Evolutionary conservation across 2,888 invertebrate species (phyloP), one percentile per base, ranked within the genome.

Genomic region (Drosophila putrida): DNA sequence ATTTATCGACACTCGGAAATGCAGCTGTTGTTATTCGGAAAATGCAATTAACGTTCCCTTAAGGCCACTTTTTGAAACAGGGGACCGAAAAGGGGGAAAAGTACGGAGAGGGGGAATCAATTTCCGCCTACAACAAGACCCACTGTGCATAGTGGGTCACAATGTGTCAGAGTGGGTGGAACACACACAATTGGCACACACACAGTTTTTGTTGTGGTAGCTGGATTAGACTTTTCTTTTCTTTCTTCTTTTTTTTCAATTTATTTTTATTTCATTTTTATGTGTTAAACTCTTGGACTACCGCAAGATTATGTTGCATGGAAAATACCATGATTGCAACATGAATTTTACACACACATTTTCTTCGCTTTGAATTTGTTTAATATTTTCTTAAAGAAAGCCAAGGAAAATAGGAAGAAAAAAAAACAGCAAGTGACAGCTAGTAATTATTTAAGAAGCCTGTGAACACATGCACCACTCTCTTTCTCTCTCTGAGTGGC

Each of bases 161-260:
- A 20, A 20, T 47, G 10, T 31, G 33, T 28, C 44, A 20, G 51
- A 20, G 51, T 61, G 50, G 47, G 31, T 43, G 54, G 25, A 11
- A 53, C 15, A 20, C 33, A 49, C 15, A 20, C 33, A 49, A 49
- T 35, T 49, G 49, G 35, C 49, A 39, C 39, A 53, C 38, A 25
- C n/a, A n/a, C n/a, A n/a, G n/a, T n/a, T n/a, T n/a, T n/a, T n/a
- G 65, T 76, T 75, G 75, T 86, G 86, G 83, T 53, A 75, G 80
- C 44, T 20, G 59, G 41, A 31, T 72, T 62, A 44, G 36, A 53
- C 50, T 60, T 33, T 50, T 60, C 15, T 49, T 57, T 43, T 36
- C 49, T 38, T 10, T 9, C 49, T 38, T 10, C 8, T 60, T 47
- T 49, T n/a, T 15, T 5, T 35, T 33, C 54, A 4, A 31, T 47